Base-by-base conservation (phyloP, 37 sponge, comb jelly and placozoan species). In the Geodia barretti region DNA sequence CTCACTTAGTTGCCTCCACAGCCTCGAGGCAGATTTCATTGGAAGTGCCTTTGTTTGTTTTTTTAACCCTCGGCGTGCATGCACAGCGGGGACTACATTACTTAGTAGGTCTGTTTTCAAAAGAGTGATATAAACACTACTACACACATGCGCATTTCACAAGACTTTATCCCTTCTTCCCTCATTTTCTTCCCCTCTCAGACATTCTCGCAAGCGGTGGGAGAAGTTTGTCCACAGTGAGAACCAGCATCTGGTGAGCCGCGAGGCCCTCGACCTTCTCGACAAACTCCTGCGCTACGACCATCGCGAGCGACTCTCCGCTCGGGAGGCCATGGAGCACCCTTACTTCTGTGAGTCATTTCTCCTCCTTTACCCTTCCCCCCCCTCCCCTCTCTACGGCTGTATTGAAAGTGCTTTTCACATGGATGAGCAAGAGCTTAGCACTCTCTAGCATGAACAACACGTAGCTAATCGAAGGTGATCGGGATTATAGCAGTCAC, bases 131-230 rank as follows among this genome's bases (percentile, higher is more conserved):
- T n/a, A n/a, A 11, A 58, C 60, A 58, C 60, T 20, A 11, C 11
- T 19, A 58, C 60, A 58, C 60, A 58, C 60, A 58, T 19, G 11
- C 60, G 19, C 60, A 20, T 19, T 58, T 20, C 19, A 19, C 11
- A 19, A 19, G 11, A 58, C 60, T 20, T 19, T 29, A 64, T 64
- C 5, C 7, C 65, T 23, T 14, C 14, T 7, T 47, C 14, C 11
- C 7, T 47, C 54, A 47, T 20, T 58, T 58, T 20, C 17, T 62
- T 62, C 41, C 5, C 54, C 54, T 47, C 28, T 47, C 14, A 97
- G 99, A 60, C 99, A 98, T 68, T 98, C 99, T n/a, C 89, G 95
- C 69, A 98, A 98, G 74, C 93, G 97, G 21, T 98, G 99, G 99
- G 99, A 98, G 72, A 86, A 91, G 67, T 98, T 94, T 89, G 89